Base-by-base conservation (phyloP, 2,797 vertebrate species). In the Lacerta viridis region DNA sequence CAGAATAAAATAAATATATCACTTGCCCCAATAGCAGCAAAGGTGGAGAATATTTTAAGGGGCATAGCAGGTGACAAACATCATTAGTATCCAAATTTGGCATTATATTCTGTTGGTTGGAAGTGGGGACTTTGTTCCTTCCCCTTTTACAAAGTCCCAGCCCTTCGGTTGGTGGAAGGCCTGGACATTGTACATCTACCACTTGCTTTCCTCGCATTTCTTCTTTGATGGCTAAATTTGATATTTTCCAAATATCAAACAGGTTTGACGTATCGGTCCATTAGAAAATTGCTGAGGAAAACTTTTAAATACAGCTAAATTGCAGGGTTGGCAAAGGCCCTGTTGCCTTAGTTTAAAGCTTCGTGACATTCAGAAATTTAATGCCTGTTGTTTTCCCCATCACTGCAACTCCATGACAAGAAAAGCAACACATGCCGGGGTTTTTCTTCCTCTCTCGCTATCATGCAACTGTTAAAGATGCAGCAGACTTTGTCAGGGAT, bases 221-320 rank as follows among this genome's bases (percentile, higher is more conserved):
- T 11, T 61, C 71, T 81, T 64, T 33, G 68, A 61, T 72, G 36
- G 36, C 15, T 59, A 72, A 81, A 81, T 87, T 72, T 50, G 25
- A 15, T 66, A 80, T 66, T 72, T 46, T 59, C 46, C 69, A 74
- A n/a, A 74, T 3, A 27, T 74, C 46, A 89, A 75, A 74, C 3
- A 39, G 15, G 39, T 72, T 55, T 66, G 61, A 80, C 39, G 9
- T 75, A 64, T 18, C 75, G 9, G n/a, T n/a, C 69, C 36, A 74
- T 81, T 75, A 80, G 29, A 75, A 89, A 80, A 85, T 74, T 75
- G 39, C 83, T 23, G 50, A 46, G 83, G 39, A 72, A 69, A 84
- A 25, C 50, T 43, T 71, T 79, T 61, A 88, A 88, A 84, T 84
- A 23, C 18, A 5, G 25, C 20, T 84, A 84, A 88, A 85, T 72